Evolutionary conservation across 2,113 vertebrate genomes (phyloP).

Genomic region (Lontra canadensis): DNA sequence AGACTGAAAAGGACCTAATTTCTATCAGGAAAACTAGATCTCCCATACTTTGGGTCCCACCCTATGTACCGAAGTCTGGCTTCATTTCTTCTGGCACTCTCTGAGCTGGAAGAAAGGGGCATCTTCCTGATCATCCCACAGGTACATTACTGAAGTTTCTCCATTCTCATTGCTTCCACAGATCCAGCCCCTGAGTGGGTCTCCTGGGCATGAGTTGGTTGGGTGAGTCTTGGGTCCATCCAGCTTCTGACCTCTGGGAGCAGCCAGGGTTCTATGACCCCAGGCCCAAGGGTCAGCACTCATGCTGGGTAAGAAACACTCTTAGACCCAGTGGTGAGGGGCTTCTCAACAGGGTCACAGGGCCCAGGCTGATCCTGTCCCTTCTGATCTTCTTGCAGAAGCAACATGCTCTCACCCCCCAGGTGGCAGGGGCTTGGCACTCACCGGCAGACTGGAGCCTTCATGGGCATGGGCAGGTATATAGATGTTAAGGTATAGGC

Average conservation of each 20-base stretch:
- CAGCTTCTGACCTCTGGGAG: background rate
- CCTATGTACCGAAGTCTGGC: background rate
- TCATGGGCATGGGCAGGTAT: conserved; percentile 45
- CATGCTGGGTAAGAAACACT: background rate
- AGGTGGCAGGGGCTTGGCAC: background rate
- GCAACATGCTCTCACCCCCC: background rate
- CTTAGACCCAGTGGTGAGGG: background rate
- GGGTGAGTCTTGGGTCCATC: background rate
- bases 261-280: background rate
- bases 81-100: background rate
- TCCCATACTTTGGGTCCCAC: background rate
- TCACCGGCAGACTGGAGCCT: conserved; percentile 78
- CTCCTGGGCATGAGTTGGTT: background rate
- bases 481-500: conserved; percentile 81
- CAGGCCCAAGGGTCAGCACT: background rate
- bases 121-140: background rate
- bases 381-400: background rate
- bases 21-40: background rate
- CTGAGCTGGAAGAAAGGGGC: background rate
- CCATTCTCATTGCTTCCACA: background rate
- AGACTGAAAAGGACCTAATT: background rate
- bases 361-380: background rate
- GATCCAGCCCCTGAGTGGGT: background rate
- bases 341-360: background rate
- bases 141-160: background rate